phyloP scores from a whole-genome alignment of 1,140 invertebrate species.

The Eriosoma lanigerum region DNA sequence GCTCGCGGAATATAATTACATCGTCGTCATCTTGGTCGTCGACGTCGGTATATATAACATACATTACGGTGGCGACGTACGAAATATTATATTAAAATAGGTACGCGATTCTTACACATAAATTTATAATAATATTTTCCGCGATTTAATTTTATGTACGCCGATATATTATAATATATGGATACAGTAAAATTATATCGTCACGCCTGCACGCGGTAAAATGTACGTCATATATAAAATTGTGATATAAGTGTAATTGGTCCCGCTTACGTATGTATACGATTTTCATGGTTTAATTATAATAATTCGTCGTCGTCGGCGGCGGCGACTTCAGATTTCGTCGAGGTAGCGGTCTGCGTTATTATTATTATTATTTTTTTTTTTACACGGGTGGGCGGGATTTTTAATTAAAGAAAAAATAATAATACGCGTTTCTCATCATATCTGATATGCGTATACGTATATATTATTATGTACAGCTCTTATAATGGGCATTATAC shows the following conservation, averaged over 20 bases:
- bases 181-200: not conserved
- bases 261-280: no score
- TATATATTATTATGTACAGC: no score
- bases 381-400: conserved; percentile 17
- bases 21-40: not conserved
- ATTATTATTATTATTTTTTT: not conserved
- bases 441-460: no score
- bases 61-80: not conserved
- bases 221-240: no score
- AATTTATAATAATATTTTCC: no score
- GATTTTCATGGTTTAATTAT: conserved; percentile 5
- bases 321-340: not conserved
- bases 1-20: not conserved
- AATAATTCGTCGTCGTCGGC: conserved; percentile 18
- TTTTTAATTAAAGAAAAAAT: conserved; percentile 14
- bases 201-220: not conserved
- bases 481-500: no score
- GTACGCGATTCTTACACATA: no score
- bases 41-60: not conserved
- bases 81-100: no score
- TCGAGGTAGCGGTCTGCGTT: not conserved
- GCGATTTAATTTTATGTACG: no score
- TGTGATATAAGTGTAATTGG: no score
- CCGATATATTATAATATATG: no score
- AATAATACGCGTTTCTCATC: not conserved